A percentile compares a stretch with the other conserved stretches of the same genome.
Evolutionary conservation across 2,888 invertebrate genomes (phyloP).

Genomic region (Parnassius mnemosyne): DNA sequence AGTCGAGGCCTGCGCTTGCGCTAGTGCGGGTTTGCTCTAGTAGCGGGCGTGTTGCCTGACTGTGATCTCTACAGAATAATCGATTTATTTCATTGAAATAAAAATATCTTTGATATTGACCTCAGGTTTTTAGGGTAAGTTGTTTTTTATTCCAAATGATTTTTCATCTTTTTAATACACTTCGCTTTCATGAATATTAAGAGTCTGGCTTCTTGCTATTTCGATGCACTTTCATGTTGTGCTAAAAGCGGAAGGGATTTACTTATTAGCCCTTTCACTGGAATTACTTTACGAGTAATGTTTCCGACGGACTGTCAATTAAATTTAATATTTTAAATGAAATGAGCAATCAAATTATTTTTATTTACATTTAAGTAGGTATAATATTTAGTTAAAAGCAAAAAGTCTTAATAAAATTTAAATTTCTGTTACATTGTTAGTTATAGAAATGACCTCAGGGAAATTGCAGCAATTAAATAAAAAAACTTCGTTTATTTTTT

Average conservation of each 20-base stretch:
- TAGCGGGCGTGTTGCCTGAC: slow-evolving; percentile 40
- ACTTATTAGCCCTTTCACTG: slow-evolving; percentile 23
- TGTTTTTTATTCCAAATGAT: not conserved
- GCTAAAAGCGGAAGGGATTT: slow-evolving; percentile 22
- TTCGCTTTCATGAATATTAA: not conserved
- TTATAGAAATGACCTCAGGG: too few species aligned
- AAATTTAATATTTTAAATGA: not conserved
- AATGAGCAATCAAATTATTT: too few species aligned
- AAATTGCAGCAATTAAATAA: too few species aligned
- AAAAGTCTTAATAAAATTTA: too few species aligned
- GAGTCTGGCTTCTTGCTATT: not conserved
- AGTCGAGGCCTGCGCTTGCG: slow-evolving; percentile 30
- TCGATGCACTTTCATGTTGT: slow-evolving; percentile 21
- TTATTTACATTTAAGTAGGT: too few species aligned
- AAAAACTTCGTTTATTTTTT: too few species aligned
- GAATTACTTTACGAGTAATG: slow-evolving; percentile 4
- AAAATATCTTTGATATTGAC: slow-evolving; percentile 12
- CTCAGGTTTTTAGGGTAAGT: slow-evolving; percentile 7
- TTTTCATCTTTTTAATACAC: not conserved
- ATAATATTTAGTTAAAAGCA: too few species aligned
- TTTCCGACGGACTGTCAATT: not conserved
- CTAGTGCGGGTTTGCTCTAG: slow-evolving; percentile 40
- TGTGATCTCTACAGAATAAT: slow-evolving; percentile 17
- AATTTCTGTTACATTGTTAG: too few species aligned
- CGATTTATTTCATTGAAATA: slow-evolving; percentile 14